These are phyloP conservation scores for Malurus melanocephalus DNA, from an alignment of 2,113 vertebrate genomes.

Conservation along the genomic window DNA sequence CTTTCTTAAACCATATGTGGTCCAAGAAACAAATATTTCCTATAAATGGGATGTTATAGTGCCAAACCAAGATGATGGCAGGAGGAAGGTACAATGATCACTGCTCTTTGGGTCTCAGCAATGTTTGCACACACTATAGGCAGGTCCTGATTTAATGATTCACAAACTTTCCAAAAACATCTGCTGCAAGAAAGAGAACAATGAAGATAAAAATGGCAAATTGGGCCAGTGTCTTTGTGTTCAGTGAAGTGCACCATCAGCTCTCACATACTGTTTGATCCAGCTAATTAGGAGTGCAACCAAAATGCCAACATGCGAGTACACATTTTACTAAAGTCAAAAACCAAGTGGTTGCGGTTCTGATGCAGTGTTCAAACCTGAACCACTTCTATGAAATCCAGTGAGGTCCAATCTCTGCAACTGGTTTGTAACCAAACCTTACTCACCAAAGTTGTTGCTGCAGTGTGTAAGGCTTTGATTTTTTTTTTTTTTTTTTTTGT, in stretches of 20 bases:
- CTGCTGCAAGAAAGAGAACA: not conserved
- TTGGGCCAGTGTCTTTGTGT: not conserved
- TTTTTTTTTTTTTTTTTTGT: not conserved
- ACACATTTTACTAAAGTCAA: not conserved
- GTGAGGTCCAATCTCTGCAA: not conserved
- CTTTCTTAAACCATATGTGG: slow-evolving; percentile 33
- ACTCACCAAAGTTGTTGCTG: not conserved
- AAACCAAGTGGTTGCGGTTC: not conserved
- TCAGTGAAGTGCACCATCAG: not conserved
- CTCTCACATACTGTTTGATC: not conserved
- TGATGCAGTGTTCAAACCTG: not conserved
- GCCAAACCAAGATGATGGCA: slow-evolving; percentile 26
- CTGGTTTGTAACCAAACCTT: not conserved
- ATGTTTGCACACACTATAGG: not conserved
- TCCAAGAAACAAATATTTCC: slow-evolving; percentile 42
- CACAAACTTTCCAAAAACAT: not conserved
- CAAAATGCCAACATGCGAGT: not conserved
- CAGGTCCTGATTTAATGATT: not conserved
- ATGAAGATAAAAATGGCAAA: not conserved
- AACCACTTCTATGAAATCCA: not conserved
- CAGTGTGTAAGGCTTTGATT: not conserved
- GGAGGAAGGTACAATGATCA: not conserved
- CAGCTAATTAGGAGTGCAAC: not conserved
- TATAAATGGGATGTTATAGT: slow-evolving; percentile 4
- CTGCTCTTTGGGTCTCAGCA: not conserved